Base-by-base conservation (phyloP, 2,797 vertebrate species). In the Thalassophryne amazonica region DNA sequence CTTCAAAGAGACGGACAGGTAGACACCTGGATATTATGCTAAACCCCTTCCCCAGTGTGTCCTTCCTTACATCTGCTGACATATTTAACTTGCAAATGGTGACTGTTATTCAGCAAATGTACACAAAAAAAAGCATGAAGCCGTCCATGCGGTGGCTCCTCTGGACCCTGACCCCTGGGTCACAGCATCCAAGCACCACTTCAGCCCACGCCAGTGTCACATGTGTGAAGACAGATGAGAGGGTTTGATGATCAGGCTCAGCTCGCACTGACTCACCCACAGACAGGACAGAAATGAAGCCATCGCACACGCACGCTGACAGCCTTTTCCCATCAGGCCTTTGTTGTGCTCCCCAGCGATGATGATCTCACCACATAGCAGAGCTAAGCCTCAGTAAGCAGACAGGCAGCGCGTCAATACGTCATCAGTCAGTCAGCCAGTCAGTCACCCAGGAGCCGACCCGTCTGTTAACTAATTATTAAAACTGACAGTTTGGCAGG, bases 321-420 rank as follows among this genome's bases (percentile, higher is more conserved):
- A 61, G 73, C 66, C 76, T 58, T 67, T 83, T 83, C 69, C 66
- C 75, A 78, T 73, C 80, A 74, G 50, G 47, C 73, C 72, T 76
- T 81, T 83, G 76, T 84, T 80, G 70, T 43, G 53, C 68, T 73
- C 77, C 53, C 75, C 58, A 70, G 58, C 48, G 64, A 66, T 65
- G 74, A 81, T 84, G 85, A 86, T 80, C 74, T 88, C 86, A 84
- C 74, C 78, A 68, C 76, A 80, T 78, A 78, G 77, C 64, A 70
- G 30, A 59, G 76, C 42, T 71, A 70, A 80, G 73, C 80, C 49
- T 68, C 60, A 50, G 57, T 50, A 70, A 69, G 69, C 60, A 75
- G 41, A 12, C 58, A 21, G 34, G n/a, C n/a, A n/a, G n/a, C n/a
- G n/a, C n/a, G n/a, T n/a, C n/a, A n/a, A n/a, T n/a, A n/a, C n/a